Conservation (phyloP, 2,888 invertebrate genomes). For the Steinernema scapterisci region DNA sequence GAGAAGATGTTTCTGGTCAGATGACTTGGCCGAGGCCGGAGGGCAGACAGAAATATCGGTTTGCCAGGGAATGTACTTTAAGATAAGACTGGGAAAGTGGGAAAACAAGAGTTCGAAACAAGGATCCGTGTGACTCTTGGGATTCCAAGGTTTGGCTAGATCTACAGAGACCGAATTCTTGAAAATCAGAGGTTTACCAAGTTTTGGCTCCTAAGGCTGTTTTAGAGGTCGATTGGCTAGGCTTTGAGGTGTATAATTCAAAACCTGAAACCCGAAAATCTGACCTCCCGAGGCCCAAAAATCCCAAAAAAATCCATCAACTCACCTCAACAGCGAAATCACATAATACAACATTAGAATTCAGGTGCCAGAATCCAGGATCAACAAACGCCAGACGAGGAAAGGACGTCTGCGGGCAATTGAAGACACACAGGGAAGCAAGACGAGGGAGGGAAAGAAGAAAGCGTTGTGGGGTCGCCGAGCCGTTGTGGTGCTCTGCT, state of each 20-base stretch:
- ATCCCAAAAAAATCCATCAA: too few species aligned
- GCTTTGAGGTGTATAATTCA: too few species aligned
- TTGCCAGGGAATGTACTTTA: constrained; percentile 2
- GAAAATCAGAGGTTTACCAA: too few species aligned
- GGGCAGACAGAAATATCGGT: too few species aligned
- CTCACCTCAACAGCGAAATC: constrained; percentile 55
- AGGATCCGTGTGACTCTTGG: constrained; percentile 16
- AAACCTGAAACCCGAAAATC: too few species aligned
- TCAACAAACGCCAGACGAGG: background rate
- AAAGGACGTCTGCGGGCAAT: background rate
- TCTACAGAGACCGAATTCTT: too few species aligned
- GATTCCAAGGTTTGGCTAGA: background rate
- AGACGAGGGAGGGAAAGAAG: background rate
- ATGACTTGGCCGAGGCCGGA: too few species aligned
- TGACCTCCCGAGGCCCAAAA: too few species aligned
- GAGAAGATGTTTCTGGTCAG: too few species aligned
- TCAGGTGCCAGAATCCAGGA: background rate
- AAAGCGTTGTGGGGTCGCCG: background rate
- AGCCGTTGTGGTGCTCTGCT: too few species aligned
- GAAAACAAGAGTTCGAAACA: constrained; percentile 12
- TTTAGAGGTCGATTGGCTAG: too few species aligned
- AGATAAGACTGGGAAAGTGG: constrained; percentile 14
- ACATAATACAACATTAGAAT: constrained; percentile 57
- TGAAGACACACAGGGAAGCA: background rate
- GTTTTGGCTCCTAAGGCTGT: too few species aligned